Evolutionary conservation across 2,113 vertebrate species (phyloP).

Genomic region (Coptodon bakossiorum): DNA sequence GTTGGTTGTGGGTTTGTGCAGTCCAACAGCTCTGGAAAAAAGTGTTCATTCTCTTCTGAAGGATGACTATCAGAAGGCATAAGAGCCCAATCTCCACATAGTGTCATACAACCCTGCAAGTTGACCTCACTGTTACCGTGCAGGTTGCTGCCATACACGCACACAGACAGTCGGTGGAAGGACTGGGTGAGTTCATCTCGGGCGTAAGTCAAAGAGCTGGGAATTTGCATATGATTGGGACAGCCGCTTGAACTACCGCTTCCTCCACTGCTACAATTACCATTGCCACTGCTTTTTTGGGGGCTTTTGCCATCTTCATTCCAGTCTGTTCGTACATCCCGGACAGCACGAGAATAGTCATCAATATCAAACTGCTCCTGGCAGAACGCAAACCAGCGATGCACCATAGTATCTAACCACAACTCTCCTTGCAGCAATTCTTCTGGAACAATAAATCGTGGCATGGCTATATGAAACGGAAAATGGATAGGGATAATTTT

Average conservation of each 20-base stretch:
- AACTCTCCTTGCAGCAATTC: constrained; percentile 84
- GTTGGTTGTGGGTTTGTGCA: constrained; percentile 56
- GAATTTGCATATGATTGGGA: constrained; percentile 78
- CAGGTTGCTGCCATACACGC: constrained; percentile 93
- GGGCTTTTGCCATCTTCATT: constrained; percentile 91
- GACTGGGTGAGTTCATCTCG: constrained; percentile 95
- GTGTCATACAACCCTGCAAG: constrained; percentile 86
- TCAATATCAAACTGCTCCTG: constrained; percentile 97
- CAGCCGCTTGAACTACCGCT: constrained; percentile 68
- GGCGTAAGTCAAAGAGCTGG: constrained; percentile 88
- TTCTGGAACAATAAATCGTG: constrained; percentile 85
- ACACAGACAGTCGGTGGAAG: constrained; percentile 94
- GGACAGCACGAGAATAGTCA: constrained; percentile 90
- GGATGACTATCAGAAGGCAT: constrained; percentile 79
- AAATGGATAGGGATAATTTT: constrained; percentile 93
- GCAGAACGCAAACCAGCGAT: constrained; percentile 89
- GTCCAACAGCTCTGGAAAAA: constrained; percentile 81
- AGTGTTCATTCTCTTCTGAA: constrained; percentile 84
- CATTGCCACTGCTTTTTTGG: constrained; percentile 71
- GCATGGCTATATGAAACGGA: constrained; percentile 84
- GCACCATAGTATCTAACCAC: constrained; percentile 87
- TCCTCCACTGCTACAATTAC: constrained; percentile 48
- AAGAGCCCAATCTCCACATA: constrained; percentile 84
- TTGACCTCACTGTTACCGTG: constrained; percentile 97
- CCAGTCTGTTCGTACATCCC: constrained; percentile 91